Evolutionary conservation across 2,797 vertebrate species (phyloP).

Genomic region (Eremophila alpestris): DNA sequence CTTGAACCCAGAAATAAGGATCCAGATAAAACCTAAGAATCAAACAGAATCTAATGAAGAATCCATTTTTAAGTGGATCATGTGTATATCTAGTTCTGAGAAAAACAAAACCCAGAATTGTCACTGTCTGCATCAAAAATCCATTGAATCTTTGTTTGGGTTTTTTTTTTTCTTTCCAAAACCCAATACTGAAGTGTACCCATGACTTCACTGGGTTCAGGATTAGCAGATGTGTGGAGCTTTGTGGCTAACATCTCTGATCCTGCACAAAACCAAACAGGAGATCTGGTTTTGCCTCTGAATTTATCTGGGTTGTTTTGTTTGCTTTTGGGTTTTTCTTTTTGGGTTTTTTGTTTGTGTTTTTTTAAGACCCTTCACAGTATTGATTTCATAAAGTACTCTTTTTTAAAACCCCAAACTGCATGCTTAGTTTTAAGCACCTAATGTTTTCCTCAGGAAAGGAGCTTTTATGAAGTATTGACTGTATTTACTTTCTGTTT

Average conservation of each 20-base stretch:
- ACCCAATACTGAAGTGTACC: rapidly evolving
- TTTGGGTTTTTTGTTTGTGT: rapidly evolving
- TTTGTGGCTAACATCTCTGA: not conserved
- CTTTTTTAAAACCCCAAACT: not conserved
- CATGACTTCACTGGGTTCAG: not conserved
- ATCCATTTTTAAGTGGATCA: not conserved
- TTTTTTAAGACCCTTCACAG: not conserved
- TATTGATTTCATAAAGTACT: not conserved
- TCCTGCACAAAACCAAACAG: not conserved
- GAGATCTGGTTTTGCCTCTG: not conserved
- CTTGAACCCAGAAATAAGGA: not conserved
- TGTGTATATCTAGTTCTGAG: not conserved
- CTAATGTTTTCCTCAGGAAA: not conserved
- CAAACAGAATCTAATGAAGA: not conserved
- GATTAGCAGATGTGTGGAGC: not conserved
- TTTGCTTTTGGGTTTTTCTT: rapidly evolving
- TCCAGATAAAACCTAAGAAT: not conserved
- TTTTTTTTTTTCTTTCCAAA: not conserved
- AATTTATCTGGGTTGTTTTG: not conserved
- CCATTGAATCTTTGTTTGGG: not conserved
- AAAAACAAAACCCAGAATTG: not conserved
- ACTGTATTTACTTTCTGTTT: not conserved
- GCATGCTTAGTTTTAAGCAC: not conserved
- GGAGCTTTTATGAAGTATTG: not conserved
- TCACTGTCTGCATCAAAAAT: not conserved